These are phyloP conservation scores for Euglossa dilemma DNA, from an alignment of 1,140 invertebrate species.

Conservation along the genomic window DNA sequence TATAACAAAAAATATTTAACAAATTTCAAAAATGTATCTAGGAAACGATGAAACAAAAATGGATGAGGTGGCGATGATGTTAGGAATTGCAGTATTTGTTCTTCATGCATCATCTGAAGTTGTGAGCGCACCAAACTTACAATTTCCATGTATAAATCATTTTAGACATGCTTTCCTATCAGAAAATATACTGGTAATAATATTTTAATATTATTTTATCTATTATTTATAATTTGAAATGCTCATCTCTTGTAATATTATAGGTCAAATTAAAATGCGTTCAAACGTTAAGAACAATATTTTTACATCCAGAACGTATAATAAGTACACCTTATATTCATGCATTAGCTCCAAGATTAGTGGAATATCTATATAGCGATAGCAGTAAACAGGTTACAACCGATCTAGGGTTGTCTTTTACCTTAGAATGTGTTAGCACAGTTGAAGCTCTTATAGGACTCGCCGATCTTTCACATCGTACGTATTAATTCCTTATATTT, in stretches of 20 bases:
- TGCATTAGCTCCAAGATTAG: conserved; percentile 88
- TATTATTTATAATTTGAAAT: conserved; percentile 26
- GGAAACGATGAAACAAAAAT: conserved; percentile 89
- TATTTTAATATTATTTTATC: conserved; percentile 3
- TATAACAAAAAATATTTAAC: background rate
- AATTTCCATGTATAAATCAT: conserved; percentile 96
- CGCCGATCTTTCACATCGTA: conserved; percentile 90
- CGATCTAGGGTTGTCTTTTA: conserved; percentile 86
- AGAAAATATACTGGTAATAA: conserved; percentile 86
- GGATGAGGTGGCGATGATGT: conserved; percentile 92
- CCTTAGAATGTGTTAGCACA: conserved; percentile 87
- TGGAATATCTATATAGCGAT: conserved; percentile 87
- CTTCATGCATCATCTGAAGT: conserved; percentile 90
- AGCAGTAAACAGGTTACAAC: conserved; percentile 83
- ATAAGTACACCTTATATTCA: conserved; percentile 92
- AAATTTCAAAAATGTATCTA: conserved; percentile 65
- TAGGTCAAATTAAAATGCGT: conserved; percentile 90
- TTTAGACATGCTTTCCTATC: conserved; percentile 94
- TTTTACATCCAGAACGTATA: conserved; percentile 86
- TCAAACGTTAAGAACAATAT: conserved; percentile 89
- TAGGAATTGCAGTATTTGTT: conserved; percentile 94
- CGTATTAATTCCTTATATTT: conserved; percentile 76
- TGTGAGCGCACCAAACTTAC: conserved; percentile 89
- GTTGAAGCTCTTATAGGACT: conserved; percentile 89
- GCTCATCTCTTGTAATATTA: conserved; percentile 56